phyloP scores from a whole-genome alignment of 2,113 vertebrate genomes.

The Myrmophylax atrothorax region DNA sequence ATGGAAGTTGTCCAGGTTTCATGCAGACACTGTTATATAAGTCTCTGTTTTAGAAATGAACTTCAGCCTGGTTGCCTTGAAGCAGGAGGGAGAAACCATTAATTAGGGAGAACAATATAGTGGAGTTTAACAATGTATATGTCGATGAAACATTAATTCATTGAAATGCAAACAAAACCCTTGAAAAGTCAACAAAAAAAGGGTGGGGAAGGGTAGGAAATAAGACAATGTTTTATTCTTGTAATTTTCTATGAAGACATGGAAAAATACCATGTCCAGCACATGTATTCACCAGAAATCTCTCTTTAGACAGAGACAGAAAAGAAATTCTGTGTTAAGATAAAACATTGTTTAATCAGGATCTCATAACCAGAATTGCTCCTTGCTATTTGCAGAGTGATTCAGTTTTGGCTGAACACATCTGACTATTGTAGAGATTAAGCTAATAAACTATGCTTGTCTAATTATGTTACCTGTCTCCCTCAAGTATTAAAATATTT shows the following conservation, averaged over 20 bases:
- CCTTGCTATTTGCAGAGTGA: neutral
- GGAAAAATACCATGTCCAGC: constrained; percentile 1
- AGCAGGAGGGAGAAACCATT: neutral
- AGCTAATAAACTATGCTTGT: neutral
- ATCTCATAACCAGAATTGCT: constrained; percentile 28
- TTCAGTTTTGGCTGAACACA: neutral
- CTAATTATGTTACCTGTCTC: neutral
- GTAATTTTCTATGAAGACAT: neutral
- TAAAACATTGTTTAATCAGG: constrained; percentile 1
- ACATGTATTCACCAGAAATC: neutral
- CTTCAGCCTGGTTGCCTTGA: neutral
- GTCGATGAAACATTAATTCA: neutral
- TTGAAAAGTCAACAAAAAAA: neutral
- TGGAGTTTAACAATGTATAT: neutral
- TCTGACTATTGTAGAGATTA: neutral
- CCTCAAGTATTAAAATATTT: neutral
- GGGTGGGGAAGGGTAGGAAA: neutral
- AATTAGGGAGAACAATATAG: neutral
- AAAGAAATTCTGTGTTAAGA: neutral
- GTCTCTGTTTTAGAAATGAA: neutral
- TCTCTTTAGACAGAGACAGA: neutral
- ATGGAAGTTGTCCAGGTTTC: neutral
- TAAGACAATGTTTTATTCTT: neutral
- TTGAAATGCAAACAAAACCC: neutral
- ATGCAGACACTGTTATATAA: neutral